Evolutionary conservation across 2,113 vertebrate species (phyloP), one percentile per base, ranked within the genome.

Genomic region (Trogon melanurus): DNA sequence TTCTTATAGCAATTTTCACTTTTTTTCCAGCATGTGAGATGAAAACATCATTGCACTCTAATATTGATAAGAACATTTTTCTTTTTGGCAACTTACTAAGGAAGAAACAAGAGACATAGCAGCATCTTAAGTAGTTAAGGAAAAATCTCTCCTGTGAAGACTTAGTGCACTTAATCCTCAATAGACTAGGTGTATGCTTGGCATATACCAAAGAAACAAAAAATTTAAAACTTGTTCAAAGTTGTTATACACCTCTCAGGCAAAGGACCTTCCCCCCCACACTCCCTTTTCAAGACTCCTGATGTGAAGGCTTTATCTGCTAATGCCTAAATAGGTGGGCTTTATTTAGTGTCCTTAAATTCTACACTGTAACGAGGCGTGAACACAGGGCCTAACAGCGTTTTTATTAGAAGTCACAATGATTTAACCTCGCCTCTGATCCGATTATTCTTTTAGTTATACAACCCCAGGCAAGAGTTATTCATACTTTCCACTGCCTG

Each of bases 401-500:
- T 61, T 74, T 47, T 95, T 91, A 89, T 20, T 29, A 66, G 83
- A 79, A 91, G 76, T 67, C 69, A 83, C 65, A 38, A 88, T 45
- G 45, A 32, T 64, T 85, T 79, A 78, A 85, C 93, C 87, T 89
- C 85, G 19, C 50, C 84, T 45, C 93, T 41, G 41, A 95, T 90
- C 74, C 10, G 1, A 56, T 95, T 91, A 41, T 76, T 69, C 41
- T 38, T 44, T 64, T 3, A 1, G 80, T 95, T 89, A 70, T 71
- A 91, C 87, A 94, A 96, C 50, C 74, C 78, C 89, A 62, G 88
- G 87, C 94, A 85, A 85, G 91, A 97, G 94, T 93, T 93, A 93
- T 9, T 96, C 95, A 97, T 69, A 89, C 79, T 96, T 96, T 96
- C 95, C 96, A 95, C 71, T 58, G 93, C 95, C 93, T 85, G 87